Percentiles rank a stretch among this genome's conserved stretches.
Conservation (phyloP, 2,797 vertebrate species). For the Sebastes ruberrimus region DNA sequence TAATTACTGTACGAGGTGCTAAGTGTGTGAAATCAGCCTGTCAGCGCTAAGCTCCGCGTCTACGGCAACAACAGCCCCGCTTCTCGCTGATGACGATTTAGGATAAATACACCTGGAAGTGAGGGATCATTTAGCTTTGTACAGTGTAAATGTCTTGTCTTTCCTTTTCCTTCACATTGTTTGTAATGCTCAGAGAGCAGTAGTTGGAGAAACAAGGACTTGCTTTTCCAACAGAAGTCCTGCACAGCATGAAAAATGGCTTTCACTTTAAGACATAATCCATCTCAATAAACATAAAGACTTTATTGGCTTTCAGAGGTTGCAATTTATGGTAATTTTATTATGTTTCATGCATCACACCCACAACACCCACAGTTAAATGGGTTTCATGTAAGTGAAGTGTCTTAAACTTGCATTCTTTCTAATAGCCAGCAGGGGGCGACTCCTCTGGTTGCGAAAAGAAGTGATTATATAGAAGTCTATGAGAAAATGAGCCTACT, state of each 20-base stretch:
- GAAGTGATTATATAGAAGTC: no score
- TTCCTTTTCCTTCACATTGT: neutral
- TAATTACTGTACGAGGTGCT: slow-evolving; percentile 18
- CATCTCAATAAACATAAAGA: neutral
- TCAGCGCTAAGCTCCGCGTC: neutral
- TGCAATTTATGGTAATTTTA: slow-evolving; percentile 13
- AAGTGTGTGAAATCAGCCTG: slow-evolving; percentile 18
- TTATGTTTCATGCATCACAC: neutral
- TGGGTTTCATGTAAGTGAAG: no score
- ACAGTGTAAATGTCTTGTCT: neutral
- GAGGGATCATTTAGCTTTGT: neutral
- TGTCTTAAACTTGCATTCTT: no score
- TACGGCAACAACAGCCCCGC: neutral
- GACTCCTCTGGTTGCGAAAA: no score
- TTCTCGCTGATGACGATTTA: neutral
- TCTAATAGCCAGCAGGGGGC: no score
- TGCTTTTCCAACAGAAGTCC: neutral
- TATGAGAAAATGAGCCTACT: no score
- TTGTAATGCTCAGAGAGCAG: neutral
- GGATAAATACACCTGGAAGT: neutral
- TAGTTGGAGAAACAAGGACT: neutral
- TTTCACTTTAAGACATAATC: neutral
- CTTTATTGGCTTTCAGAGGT: neutral
- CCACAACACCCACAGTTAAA: neutral
- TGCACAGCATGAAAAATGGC: neutral